Evolutionary conservation across 2,113 vertebrate genomes (phyloP).

Genomic region (Etia nguti): DNA sequence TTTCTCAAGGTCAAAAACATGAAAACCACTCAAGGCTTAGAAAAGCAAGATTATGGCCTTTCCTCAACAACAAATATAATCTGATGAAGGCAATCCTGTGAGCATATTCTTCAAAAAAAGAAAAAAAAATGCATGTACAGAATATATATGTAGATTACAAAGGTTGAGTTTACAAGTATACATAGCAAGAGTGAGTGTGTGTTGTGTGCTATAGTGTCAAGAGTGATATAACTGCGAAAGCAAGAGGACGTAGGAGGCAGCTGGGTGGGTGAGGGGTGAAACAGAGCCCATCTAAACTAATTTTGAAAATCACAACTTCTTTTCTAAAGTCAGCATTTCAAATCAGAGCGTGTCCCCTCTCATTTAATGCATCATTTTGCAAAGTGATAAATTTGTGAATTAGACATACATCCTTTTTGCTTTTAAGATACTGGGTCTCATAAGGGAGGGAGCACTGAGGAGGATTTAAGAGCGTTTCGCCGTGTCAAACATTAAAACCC

Average conservation of each 20-base stretch:
- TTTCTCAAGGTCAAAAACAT: slow-evolving; percentile 2
- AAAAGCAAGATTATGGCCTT: background rate
- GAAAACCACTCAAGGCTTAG: background rate
- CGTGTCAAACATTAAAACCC: slow-evolving; percentile 81
- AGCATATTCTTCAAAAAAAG: background rate
- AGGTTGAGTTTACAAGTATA: background rate
- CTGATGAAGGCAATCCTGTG: background rate
- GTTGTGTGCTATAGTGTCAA: background rate
- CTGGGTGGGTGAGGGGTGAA: slow-evolving; percentile 57
- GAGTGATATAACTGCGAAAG: slow-evolving; percentile 51
- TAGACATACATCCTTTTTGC: slow-evolving; percentile 79
- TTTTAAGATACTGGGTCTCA: slow-evolving; percentile 74
- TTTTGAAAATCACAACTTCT: slow-evolving; percentile 74
- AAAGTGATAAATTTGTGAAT: slow-evolving; percentile 81
- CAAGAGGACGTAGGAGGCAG: slow-evolving; percentile 60
- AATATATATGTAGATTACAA: background rate
- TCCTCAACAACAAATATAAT: slow-evolving; percentile 29
- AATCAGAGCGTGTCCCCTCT: slow-evolving; percentile 77
- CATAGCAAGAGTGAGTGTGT: background rate
- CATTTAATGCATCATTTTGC: slow-evolving; percentile 80
- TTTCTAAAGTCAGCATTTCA: slow-evolving; percentile 82
- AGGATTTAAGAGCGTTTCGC: slow-evolving; percentile 79
- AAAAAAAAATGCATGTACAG: background rate
- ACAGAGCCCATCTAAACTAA: slow-evolving; percentile 71
- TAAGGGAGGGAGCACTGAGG: slow-evolving; percentile 69